Evolutionary conservation across 2,113 vertebrate genomes (phyloP).

Genomic region (Dromiciops gliroides): DNA sequence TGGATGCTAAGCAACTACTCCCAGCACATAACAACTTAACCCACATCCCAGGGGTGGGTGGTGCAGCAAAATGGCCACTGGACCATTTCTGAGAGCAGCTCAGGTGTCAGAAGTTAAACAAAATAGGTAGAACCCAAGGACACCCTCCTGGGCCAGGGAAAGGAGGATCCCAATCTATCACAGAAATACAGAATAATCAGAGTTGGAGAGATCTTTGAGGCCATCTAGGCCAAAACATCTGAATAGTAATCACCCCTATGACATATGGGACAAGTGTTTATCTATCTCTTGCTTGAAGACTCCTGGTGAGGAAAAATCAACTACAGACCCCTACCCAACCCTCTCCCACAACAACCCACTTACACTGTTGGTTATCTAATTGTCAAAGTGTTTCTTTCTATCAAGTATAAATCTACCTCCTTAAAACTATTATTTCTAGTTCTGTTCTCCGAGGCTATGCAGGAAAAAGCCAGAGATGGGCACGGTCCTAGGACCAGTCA

Average conservation of each 20-base stretch:
- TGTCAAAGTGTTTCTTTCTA: neutral
- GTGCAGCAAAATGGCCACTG: neutral
- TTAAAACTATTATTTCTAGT: neutral
- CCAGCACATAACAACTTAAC: neutral
- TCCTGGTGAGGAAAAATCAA: neutral
- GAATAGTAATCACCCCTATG: neutral
- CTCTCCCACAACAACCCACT: neutral
- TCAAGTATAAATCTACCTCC: neutral
- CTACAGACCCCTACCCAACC: neutral
- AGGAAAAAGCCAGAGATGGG: neutral
- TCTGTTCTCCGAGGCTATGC: neutral
- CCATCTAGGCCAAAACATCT: neutral
- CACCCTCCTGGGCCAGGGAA: neutral
- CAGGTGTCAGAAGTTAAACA: neutral
- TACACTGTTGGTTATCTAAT: neutral
- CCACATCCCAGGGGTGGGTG: neutral
- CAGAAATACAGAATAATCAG: neutral
- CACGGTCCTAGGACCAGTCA: neutral
- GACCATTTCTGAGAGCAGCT: neutral
- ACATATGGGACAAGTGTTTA: neutral
- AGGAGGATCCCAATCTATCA: neutral
- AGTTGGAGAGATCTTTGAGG: neutral
- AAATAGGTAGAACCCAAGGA: neutral
- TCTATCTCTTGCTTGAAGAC: neutral
- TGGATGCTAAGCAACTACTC: neutral